Conservation (phyloP, 1,140 invertebrate genomes). For the Onthophagus taurus region DNA sequence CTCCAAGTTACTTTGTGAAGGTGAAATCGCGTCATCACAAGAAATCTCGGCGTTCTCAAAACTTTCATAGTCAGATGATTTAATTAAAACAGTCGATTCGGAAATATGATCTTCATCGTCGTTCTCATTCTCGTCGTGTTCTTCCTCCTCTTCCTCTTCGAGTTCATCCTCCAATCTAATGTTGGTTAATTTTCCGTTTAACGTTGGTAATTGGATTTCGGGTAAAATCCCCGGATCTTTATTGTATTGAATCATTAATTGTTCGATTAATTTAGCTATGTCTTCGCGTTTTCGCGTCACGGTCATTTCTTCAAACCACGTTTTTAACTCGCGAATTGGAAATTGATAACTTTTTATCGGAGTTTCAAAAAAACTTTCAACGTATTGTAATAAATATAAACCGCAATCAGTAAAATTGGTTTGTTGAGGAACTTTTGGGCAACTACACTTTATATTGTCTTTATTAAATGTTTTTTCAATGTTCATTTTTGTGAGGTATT, state of each 20-base stretch:
- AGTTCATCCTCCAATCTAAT: conserved; percentile 15
- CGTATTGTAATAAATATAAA: conserved; percentile 89
- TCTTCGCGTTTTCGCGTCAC: conserved; percentile 72
- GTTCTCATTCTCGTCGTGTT: conserved; percentile 17
- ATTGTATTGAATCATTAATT: conserved; percentile 54
- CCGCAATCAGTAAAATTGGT: conserved; percentile 96
- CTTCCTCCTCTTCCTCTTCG: conserved; percentile 17
- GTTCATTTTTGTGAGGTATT: conserved; percentile 72
- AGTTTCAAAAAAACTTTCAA: conserved; percentile 86
- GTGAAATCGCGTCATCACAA: conserved; percentile 13
- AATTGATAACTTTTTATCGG: conserved; percentile 64
- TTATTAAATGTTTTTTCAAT: conserved; percentile 59
- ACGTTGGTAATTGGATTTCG: conserved; percentile 54
- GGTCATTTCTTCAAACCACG: conserved; percentile 70
- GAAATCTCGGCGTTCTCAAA: background rate
- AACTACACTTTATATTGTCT: conserved; percentile 71
- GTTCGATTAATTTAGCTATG: conserved; percentile 61
- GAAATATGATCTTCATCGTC: conserved; percentile 16
- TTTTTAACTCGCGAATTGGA: conserved; percentile 63
- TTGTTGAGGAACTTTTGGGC: conserved; percentile 89
- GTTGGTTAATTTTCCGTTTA: conserved; percentile 41
- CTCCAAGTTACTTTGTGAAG: conserved; percentile 17
- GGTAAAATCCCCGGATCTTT: conserved; percentile 47
- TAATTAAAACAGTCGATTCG: no score
- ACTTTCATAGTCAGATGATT: conserved; percentile 14